Conservation (phyloP, 2,888 invertebrate genomes). For the Elaeidobius kamerunicus region DNA sequence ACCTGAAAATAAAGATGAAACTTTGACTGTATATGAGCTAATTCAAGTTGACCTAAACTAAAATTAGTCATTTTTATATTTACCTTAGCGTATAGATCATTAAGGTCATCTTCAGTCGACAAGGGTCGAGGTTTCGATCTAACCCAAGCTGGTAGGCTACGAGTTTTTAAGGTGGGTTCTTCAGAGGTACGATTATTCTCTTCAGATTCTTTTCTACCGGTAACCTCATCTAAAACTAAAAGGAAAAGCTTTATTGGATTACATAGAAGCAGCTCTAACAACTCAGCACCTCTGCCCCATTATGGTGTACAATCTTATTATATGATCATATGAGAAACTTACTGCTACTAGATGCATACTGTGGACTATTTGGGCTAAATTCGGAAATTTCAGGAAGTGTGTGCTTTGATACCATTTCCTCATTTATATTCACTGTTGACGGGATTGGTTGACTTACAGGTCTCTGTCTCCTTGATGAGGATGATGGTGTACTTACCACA, state of each 20-base stretch:
- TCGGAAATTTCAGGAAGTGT: conserved; percentile 54
- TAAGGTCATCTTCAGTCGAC: conserved; percentile 66
- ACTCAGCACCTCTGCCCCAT: too few relatives aligned
- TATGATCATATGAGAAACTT: conserved; percentile 44
- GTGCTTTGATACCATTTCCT: conserved; percentile 43
- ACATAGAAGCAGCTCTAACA: neutral
- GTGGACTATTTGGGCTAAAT: conserved; percentile 52
- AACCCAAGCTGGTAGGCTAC: conserved; percentile 71
- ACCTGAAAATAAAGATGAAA: conserved; percentile 52
- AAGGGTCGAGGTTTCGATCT: conserved; percentile 66
- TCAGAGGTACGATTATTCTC: conserved; percentile 49
- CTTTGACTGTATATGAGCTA: neutral
- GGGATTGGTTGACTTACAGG: conserved; percentile 51
- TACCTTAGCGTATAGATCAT: conserved; percentile 69
- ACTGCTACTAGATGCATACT: conserved; percentile 68
- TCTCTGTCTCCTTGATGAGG: conserved; percentile 44
- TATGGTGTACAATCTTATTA: neutral
- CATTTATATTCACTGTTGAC: conserved; percentile 42
- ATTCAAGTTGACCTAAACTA: neutral
- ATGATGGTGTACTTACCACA: conserved; percentile 7
- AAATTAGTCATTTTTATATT: neutral
- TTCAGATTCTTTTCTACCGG: conserved; percentile 43
- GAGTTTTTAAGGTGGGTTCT: conserved; percentile 55
- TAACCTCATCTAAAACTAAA: conserved; percentile 61
- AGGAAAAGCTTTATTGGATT: conserved; percentile 2